Evolutionary conservation across 2,113 vertebrate genomes (phyloP), one percentile per base, ranked within the genome.

Genomic region (Notarius quadriscutis): DNA sequence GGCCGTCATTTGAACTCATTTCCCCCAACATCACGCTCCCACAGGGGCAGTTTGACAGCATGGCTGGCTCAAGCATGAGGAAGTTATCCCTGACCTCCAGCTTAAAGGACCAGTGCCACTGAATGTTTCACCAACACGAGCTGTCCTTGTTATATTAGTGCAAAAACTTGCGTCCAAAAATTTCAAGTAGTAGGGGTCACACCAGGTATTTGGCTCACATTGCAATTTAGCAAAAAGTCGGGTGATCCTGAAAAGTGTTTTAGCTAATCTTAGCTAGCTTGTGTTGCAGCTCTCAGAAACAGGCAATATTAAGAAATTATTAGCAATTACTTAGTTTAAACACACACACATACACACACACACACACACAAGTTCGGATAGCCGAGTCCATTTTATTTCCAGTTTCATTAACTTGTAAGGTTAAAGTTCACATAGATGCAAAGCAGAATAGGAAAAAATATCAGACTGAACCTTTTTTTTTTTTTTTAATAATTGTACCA

Each of bases 1-100:
- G 79, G 65, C 78, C 78, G 53, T 34, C 30, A 22, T 79, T 60
- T 86, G 71, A 69, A 86, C 88, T 72, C 74, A 80, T 57, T 48
- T 48, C 27, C 30, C 53, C 69, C 51, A 1, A 58, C 51, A 62
- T 74, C 84, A 48, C 22, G 9, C 25, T 75, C 85, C 77, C 74
- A 7, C 34, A 1, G 69, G 84, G 67, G 72, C 63, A 74, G 60
- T 81, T 62, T 58, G 77, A 57, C 58, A 69, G 83, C 82, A 77
- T 60, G 20, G 51, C 82, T 51, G 41, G 69, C 65, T 87, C 30
- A 8, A 27, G 34, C 15, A 20, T 55, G 83, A 18, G 22, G 63
- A 50, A 57, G 78, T 72, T 75, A 63, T 63, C 78, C 67, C 78
- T 80, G 87, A 85, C 87, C 77, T 57, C 77, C 27, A 65, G 82